These are phyloP conservation scores for Heliocidaris tuberculata DNA, from an alignment of 35 echinoderm and acorn worm genomes.

Conservation along the genomic window DNA sequence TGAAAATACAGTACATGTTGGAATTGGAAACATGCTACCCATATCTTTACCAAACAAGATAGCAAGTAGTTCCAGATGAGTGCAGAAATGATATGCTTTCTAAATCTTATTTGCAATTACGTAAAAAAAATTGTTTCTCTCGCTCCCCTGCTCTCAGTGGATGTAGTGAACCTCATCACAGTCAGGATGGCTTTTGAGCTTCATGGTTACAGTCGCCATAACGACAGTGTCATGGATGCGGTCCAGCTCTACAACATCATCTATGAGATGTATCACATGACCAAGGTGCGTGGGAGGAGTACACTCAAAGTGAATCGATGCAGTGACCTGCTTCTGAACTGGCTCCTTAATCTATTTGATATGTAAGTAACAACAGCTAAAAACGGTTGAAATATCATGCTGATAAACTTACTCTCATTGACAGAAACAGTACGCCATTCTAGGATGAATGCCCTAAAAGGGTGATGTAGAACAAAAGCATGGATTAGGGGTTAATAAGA, in stretches of 20 bases:
- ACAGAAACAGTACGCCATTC: neutral
- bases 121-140: too few relatives aligned
- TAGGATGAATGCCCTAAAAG: too few relatives aligned
- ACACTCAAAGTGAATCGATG: slow-evolving; percentile 51
- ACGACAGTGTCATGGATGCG: slow-evolving; percentile 73
- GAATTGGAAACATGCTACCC: too few relatives aligned
- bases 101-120: too few relatives aligned
- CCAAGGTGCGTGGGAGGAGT: slow-evolving; percentile 47
- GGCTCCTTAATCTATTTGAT: slow-evolving; percentile 93
- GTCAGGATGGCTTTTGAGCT: slow-evolving; percentile 71
- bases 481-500: too few relatives aligned
- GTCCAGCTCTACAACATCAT: slow-evolving; percentile 62
- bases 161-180: slow-evolving; percentile 63
- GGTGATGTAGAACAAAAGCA: too few relatives aligned
- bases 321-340: slow-evolving; percentile 78
- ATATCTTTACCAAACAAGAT: too few relatives aligned
- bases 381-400: neutral
- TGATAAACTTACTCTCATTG: neutral
- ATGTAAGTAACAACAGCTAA: slow-evolving; percentile 55
- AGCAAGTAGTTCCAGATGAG: too few relatives aligned
- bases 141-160: slow-evolving; percentile 54
- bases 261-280: slow-evolving; percentile 70
- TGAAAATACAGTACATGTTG: too few relatives aligned
- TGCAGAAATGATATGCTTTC: too few relatives aligned
- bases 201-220: slow-evolving; percentile 43